Evolutionary conservation across 2,113 vertebrate genomes (phyloP).

Genomic region (Columba livia): DNA sequence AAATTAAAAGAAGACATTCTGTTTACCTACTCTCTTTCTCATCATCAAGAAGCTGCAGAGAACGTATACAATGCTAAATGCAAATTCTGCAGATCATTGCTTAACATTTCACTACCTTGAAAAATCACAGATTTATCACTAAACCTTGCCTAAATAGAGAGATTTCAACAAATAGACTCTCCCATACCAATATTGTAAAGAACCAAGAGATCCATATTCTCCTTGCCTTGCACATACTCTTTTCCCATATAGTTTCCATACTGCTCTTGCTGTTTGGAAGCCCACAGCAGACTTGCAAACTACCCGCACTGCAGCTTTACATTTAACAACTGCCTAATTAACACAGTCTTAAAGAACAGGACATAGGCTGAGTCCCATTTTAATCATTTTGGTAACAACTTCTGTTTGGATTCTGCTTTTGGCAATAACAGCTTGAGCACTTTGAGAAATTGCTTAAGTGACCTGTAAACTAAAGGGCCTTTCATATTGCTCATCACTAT

Average conservation of each 20-base stretch:
- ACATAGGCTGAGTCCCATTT: not conserved
- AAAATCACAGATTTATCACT: not conserved
- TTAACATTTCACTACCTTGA: not conserved
- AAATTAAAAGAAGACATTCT: not conserved
- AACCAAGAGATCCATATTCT: not conserved
- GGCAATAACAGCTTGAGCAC: not conserved
- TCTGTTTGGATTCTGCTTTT: not conserved
- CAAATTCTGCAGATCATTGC: not conserved
- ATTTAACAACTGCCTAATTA: not conserved
- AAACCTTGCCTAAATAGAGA: not conserved
- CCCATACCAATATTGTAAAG: too few species aligned
- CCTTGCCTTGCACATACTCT: not conserved
- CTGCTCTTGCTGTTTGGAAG: too few species aligned
- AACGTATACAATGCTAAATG: accelerated
- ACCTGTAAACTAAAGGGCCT: not conserved
- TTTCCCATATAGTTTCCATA: not conserved
- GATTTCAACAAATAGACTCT: not conserved
- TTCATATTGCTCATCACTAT: not conserved
- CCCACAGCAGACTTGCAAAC: not conserved
- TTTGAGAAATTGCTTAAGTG: not conserved
- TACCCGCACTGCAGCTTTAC: not conserved
- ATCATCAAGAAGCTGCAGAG: not conserved
- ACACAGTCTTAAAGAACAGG: not conserved
- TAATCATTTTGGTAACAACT: not conserved
- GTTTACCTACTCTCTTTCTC: not conserved